Base-by-base conservation (phyloP, 2,113 vertebrate species). In the Tetrao urogallus region DNA sequence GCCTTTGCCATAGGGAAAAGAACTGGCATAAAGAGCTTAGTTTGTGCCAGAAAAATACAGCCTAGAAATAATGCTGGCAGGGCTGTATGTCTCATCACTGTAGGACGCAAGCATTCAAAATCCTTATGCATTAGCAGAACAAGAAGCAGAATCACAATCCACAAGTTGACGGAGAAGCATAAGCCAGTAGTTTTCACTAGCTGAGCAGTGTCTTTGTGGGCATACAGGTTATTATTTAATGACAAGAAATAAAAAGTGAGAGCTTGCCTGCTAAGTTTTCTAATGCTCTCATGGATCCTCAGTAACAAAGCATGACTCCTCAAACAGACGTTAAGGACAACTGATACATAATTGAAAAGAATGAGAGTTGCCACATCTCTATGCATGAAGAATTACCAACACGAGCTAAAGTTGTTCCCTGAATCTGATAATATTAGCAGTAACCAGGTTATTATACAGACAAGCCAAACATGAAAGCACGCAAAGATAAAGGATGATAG, bases 371-470 rank as follows among this genome's bases (percentile, higher is more conserved):
- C 72, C 76, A 86, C 88, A 42, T 95, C 73, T 94, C 54, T 38
- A 88, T 54, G 47, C 57, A 76, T 67, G 80, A 95, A 65, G 78
- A 96, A 94, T 92, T 93, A 80, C 30, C 57, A 85, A 85, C 34
- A 78, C 13, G 42, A 78, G 54, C 52, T 93, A 77, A 80, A 89
- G 63, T 83, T 92, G 70, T 86, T 95, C 87, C 50, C 63, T 85
- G 64, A 32, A 88, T 89, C 74, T 94, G 82, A 95, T 94, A 96
- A 96, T 97, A 97, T 96, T 95, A 96, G 30, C 73, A 82, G 47
- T 65, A 86, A 82, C 45, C 65, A 34, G 56, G 36, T 92, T 97
- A 89, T 88, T 94, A 95, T 21, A 80, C 48, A 96, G 60, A 92
- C 38, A 95, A 95, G 28, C 6, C 72, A 91, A 96, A 96, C 56